These are phyloP conservation scores for Acrobasis repandana DNA, from an alignment of 2,888 invertebrate species.

Conservation along the genomic window DNA sequence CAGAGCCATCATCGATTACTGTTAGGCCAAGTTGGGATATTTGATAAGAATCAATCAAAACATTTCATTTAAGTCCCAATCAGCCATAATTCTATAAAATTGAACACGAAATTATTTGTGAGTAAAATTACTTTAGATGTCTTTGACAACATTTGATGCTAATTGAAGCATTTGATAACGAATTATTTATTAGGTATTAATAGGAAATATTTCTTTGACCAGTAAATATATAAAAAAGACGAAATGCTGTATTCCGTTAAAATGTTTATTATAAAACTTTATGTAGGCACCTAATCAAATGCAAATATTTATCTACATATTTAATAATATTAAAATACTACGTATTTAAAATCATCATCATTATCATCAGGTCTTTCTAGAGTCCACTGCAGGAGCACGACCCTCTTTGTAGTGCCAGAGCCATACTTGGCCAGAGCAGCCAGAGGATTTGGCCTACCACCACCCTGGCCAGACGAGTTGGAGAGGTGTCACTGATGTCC, in stretches of 20 bases:
- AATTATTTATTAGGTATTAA: neutral
- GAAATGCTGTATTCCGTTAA: neutral
- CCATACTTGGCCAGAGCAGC: too few species aligned
- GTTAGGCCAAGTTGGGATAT: neutral
- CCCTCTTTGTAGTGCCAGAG: too few species aligned
- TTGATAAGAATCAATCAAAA: neutral
- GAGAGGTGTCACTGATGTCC: too few species aligned
- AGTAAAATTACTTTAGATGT: neutral
- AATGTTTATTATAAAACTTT: neutral
- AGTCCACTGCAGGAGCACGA: too few species aligned
- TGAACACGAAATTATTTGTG: neutral
- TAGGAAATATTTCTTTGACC: constrained; percentile 4
- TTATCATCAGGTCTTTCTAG: too few species aligned
- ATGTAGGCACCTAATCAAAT: neutral
- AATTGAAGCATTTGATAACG: constrained; percentile 5
- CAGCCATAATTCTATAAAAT: neutral
- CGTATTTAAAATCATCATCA: too few species aligned
- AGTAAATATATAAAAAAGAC: neutral
- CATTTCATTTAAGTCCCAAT: neutral
- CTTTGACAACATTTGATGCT: constrained; percentile 11
- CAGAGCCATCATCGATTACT: too few species aligned
- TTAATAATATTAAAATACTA: too few species aligned
- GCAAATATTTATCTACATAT: too few species aligned
- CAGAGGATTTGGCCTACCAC: too few species aligned
- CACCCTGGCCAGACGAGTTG: too few species aligned